Conservation (phyloP, 1,140 invertebrate genomes). For the Drosophila bocqueti region DNA sequence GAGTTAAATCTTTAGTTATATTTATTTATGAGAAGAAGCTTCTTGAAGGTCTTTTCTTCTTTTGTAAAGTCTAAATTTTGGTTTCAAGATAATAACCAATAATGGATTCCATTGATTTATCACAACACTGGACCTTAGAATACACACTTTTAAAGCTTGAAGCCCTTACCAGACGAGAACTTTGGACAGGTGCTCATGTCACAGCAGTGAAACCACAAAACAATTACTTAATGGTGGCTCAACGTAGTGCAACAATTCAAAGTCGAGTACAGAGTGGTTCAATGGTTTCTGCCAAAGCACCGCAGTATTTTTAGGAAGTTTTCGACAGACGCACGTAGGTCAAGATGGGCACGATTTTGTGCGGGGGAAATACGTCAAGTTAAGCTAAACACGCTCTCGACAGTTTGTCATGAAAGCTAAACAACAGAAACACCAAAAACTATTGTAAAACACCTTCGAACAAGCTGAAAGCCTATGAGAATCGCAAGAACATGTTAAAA, state of each 20-base stretch:
- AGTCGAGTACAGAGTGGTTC: conserved; percentile 40
- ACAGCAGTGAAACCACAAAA: conserved; percentile 10
- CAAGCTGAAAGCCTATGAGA: not conserved
- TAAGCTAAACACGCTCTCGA: conserved; percentile 33
- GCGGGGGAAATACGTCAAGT: conserved; percentile 42
- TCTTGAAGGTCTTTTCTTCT: not conserved
- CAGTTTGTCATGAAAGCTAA: conserved; percentile 34
- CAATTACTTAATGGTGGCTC: conserved; percentile 9
- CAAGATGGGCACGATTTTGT: conserved; percentile 64
- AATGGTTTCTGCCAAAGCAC: conserved; percentile 22
- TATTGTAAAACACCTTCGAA: conserved; percentile 20
- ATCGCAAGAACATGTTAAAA: conserved; percentile 16
- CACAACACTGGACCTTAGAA: not conserved
- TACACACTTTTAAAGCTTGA: not conserved
- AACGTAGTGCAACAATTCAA: conserved; percentile 43
- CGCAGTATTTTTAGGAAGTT: conserved; percentile 48
- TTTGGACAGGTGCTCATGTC: conserved; percentile 14
- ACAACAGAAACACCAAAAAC: conserved; percentile 14
- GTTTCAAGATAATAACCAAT: not conserved
- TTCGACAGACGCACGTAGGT: conserved; percentile 61
- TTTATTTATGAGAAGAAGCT: not conserved
- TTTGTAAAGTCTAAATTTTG: not conserved
- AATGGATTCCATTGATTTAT: not conserved
- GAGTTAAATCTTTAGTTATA: not conserved
- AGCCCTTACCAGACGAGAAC: conserved; percentile 18